Evolutionary conservation across 1,140 invertebrate species (phyloP).

Genomic region (Reticulitermes speratus): DNA sequence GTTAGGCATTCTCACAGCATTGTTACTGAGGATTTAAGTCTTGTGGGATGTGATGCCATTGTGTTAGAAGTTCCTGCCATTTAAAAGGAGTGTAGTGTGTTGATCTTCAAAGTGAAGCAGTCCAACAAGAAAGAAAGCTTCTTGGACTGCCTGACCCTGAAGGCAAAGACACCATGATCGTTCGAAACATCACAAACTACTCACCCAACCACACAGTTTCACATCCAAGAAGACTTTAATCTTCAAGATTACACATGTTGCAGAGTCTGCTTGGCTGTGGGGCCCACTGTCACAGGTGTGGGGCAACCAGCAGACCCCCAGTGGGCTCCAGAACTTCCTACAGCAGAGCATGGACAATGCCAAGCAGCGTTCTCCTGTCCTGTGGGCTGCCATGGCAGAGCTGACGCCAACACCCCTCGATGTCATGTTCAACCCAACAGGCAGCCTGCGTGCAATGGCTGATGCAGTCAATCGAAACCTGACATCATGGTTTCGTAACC

Average conservation of each 20-base stretch:
- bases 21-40: too few species aligned
- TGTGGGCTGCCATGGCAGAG: conserved; percentile 80
- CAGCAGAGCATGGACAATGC: conserved; percentile 49
- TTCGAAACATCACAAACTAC: too few species aligned
- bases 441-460: conserved; percentile 67
- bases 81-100: too few species aligned
- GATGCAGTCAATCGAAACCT: conserved; percentile 67
- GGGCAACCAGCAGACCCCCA: conserved; percentile 59
- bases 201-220: too few species aligned
- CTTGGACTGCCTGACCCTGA: too few species aligned
- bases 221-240: too few species aligned
- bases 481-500: conserved; percentile 61
- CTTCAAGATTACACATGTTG: conserved; percentile 38
- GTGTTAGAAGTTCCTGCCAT: too few species aligned
- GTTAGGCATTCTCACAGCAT: too few species aligned
- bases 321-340: conserved; percentile 57
- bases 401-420: conserved; percentile 70
- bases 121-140: too few species aligned
- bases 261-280: conserved; percentile 70
- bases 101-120: too few species aligned
- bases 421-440: conserved; percentile 58
- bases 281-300: conserved; percentile 66
- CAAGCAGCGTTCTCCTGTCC: conserved; percentile 45
- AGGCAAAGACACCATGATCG: too few species aligned
- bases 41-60: too few species aligned